Conservation (phyloP, 2,797 vertebrate species). For the Xerus rutilus region DNA sequence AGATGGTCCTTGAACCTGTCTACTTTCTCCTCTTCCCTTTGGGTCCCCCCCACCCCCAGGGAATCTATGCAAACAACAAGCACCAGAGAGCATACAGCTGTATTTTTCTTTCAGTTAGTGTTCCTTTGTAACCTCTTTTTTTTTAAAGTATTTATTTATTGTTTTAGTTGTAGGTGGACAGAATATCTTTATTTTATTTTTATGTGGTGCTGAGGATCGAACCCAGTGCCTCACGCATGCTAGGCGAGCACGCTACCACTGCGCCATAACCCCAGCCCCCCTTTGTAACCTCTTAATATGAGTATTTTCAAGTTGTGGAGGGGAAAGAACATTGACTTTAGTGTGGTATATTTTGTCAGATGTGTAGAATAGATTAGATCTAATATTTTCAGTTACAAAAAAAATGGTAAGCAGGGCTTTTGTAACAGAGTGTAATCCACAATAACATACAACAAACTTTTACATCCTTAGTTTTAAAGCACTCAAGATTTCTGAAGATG, state of each 20-base stretch:
- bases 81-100: not conserved
- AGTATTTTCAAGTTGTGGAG: not conserved
- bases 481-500: constrained; percentile 3
- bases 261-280: too few relatives aligned
- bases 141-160: too few relatives aligned
- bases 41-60: not conserved
- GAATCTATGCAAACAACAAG: not conserved
- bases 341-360: not conserved
- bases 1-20: not conserved
- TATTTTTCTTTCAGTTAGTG: not conserved
- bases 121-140: constrained; percentile 40
- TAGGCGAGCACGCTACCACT: too few relatives aligned
- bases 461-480: constrained; percentile 40
- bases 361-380: not conserved
- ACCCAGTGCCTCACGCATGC: too few relatives aligned
- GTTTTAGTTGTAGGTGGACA: too few relatives aligned
- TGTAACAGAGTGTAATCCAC: not conserved
- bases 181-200: too few relatives aligned
- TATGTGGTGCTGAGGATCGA: too few relatives aligned
- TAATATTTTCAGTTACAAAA: not conserved
- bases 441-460: not conserved
- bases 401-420: not conserved
- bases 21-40: not conserved
- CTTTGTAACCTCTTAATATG: constrained; percentile 19
- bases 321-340: not conserved